Evolutionary conservation across 2,888 invertebrate genomes (phyloP), one percentile per base, ranked within the genome.

Genomic region (Caenorhabditis sp.): DNA sequence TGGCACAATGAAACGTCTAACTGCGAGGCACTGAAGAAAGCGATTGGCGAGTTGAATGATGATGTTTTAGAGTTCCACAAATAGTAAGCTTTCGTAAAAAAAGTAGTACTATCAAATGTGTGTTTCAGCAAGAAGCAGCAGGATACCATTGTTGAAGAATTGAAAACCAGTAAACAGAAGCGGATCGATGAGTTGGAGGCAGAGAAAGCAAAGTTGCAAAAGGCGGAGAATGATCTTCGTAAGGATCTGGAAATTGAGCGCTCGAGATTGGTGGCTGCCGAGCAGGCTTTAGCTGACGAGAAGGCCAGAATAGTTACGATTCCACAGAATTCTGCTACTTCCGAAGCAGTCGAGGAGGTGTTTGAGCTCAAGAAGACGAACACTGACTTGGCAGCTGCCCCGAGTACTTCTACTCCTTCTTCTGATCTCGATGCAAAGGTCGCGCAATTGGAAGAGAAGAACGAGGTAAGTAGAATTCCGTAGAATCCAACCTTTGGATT

Each of bases 291-390:
- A 9, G 61, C 51, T 1, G 60, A 26, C 26, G 76, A 76, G 28
- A 51, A 60, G 35, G 8, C 67, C 1, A 40, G 61, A 1, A 13
- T 56, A 32, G 76, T 81, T 1, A 70, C 70, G 40, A 81, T 81
- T 51, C 76, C 76, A 26, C 35, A 18, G 24, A 81, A 81, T 53
- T 4, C 47, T 15, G 26, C 70, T 8, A 60, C 60, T 35, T 55
- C 64, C 40, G 61, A 35, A 20, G 61, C 44, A 0, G 74, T 44
- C 26, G 72, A 81, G 64, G 81, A 81, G 37, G 65, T 67, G 18
- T 76, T 81, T n/a, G 81, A 69, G 44, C 40, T 83, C 18, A 80
- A 78, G 37, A 77, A 78, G 65, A 72, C 76, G 0, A 71, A 60
- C 13, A 44, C 20, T 22, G 71, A 80, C 13, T 69, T 81, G 67